Percentiles rank a stretch among this genome's conserved stretches.
These are phyloP conservation scores for Lacerta bilineata DNA, from an alignment of 2,797 vertebrate species.

Conservation along the genomic window DNA sequence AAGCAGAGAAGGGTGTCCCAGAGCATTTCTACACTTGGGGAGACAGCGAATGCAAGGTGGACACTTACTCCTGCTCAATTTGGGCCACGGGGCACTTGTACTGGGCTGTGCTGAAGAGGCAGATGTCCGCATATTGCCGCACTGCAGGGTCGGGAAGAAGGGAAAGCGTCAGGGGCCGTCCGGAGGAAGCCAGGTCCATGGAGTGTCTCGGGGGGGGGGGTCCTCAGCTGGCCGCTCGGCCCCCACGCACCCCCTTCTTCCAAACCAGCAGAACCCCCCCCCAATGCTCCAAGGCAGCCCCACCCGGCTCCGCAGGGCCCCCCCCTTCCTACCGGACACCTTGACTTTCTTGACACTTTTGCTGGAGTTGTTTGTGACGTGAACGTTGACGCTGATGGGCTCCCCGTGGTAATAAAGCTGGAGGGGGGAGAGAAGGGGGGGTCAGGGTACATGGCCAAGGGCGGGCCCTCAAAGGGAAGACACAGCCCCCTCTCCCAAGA, in stretches of 20 bases:
- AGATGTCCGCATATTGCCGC: conserved; percentile 90
- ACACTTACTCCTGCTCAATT: conserved; percentile 88
- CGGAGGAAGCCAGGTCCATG: not conserved
- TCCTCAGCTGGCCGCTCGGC: accelerated
- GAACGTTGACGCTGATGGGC: conserved; percentile 88
- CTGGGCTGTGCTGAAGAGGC: conserved; percentile 90
- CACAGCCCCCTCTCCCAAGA: too few species aligned
- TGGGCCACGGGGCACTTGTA: conserved; percentile 89
- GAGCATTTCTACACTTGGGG: too few species aligned
- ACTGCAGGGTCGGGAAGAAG: conserved; percentile 75
- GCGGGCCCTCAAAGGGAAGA: too few species aligned
- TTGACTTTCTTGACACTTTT: conserved; percentile 89
- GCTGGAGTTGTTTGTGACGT: conserved; percentile 89
- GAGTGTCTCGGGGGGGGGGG: accelerated
- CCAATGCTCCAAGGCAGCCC: not conserved
- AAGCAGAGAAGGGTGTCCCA: too few species aligned
- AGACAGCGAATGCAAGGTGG: not conserved
- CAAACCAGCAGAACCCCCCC: not conserved
- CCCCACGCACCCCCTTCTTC: not conserved
- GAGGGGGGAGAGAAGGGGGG: not conserved
- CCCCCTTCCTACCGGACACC: conserved; percentile 81
- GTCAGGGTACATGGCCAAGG: not conserved
- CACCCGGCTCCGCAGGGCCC: too few species aligned
- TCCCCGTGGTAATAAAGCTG: conserved; percentile 91
- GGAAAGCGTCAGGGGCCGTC: accelerated